A percentile compares a stretch with the other conserved stretches of the same genome.
phyloP scores from a whole-genome alignment of 2,113 vertebrate genomes.

The Haplochromis burtoni region DNA sequence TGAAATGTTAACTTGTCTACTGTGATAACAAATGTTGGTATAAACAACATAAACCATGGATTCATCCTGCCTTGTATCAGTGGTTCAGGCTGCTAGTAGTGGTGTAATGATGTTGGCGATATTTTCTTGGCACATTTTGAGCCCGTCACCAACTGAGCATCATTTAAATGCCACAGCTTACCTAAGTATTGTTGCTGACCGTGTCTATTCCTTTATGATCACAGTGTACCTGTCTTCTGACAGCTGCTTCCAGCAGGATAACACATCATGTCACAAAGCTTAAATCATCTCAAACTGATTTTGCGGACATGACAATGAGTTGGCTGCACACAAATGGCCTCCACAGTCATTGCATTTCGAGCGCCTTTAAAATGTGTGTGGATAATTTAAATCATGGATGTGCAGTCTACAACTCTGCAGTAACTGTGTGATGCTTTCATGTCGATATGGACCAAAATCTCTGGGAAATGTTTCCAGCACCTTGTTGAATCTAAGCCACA shows the following conservation, averaged over 20 bases:
- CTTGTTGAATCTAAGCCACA: neutral
- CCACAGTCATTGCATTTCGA: rapidly evolving
- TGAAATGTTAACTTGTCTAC: neutral
- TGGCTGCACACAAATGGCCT: neutral
- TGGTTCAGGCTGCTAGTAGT: neutral
- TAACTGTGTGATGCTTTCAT: neutral
- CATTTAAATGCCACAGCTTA: neutral
- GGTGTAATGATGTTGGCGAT: neutral
- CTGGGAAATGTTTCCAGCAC: neutral
- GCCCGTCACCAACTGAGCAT: neutral
- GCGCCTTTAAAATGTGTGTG: neutral
- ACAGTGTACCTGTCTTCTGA: neutral
- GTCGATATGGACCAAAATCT: neutral
- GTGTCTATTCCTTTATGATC: neutral
- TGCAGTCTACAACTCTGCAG: neutral
- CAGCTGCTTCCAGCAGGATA: neutral
- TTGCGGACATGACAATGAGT: neutral
- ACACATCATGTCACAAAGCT: neutral
- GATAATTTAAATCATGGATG: neutral
- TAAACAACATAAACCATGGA: neutral
- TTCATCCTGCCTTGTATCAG: neutral
- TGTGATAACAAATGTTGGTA: neutral
- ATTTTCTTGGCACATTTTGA: neutral
- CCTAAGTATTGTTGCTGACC: neutral
- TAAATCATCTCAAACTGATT: neutral